Evolutionary conservation across 2,888 invertebrate genomes (phyloP).

Genomic region (Drosophila colorata): DNA sequence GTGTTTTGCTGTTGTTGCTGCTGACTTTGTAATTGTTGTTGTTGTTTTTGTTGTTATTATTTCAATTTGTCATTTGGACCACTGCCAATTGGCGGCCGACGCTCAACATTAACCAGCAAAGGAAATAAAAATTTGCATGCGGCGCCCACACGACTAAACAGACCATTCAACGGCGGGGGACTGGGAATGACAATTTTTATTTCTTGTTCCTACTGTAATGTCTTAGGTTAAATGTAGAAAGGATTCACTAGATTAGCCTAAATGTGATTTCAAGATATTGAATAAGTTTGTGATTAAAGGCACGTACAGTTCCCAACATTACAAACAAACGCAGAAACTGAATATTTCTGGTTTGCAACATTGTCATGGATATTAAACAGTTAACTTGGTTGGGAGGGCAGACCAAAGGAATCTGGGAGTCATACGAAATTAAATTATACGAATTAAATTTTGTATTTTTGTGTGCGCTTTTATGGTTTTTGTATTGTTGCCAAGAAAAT

Average conservation of each 20-base stretch:
- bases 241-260: too few relatives aligned
- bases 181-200: conserved; percentile 23
- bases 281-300: too few relatives aligned
- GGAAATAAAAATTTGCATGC: conserved; percentile 59
- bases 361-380: too few relatives aligned
- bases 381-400: too few relatives aligned
- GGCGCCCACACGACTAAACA: conserved; percentile 53
- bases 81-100: conserved; percentile 65
- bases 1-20: conserved; percentile 22
- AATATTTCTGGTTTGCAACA: too few relatives aligned
- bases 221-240: background rate
- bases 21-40: conserved; percentile 41
- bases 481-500: conserved; percentile 63
- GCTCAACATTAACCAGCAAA: conserved; percentile 68
- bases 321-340: too few relatives aligned
- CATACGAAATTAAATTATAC: too few relatives aligned
- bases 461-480: conserved; percentile 43
- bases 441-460: conserved; percentile 27
- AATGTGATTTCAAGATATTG: too few relatives aligned
- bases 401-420: too few relatives aligned
- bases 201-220: conserved; percentile 2
- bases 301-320: too few relatives aligned
- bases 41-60: conserved; percentile 56
- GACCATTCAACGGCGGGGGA: background rate
- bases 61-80: conserved; percentile 79